Base-by-base conservation (phyloP, 2,888 invertebrate species). In the Drosophila kambysellisi region DNA sequence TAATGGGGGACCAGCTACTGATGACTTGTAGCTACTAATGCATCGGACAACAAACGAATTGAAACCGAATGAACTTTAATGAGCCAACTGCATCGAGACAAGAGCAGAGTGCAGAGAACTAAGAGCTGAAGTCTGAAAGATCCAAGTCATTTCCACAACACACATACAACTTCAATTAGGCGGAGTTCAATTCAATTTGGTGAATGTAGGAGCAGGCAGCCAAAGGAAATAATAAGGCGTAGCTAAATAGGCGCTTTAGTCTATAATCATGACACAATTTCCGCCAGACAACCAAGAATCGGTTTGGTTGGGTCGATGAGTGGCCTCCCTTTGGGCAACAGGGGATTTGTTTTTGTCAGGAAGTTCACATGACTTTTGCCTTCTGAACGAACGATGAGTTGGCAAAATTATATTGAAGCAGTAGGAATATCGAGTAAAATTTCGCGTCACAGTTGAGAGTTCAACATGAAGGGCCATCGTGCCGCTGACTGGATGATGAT, bases 201-300 rank as follows among this genome's bases (percentile, higher is more conserved):
- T 65, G 76, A 54, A 77, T 61, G 74, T 59, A 46, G 61, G 33
- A 48, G 48, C 65, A 69, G 67, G 59, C 62, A 50, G 64, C 48
- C 41, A 66, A 82, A 79, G 82, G 84, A 81, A 88, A 89, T 89
- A 88, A 89, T 87, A 89, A 88, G 85, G 88, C 88, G 88, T 89
- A 83, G 87, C 88, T 89, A 89, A 89, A 89, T 84, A 89, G 84
- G 79, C 82, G 88, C 89, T 88, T 89, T 84, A 88, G 84, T 88
- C 88, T 89, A 83, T 89, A 89, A 89, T 89, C 89, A 89, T 89
- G 86, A 86, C 84, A 86, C 88, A 86, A 89, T 89, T 89, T 89
- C 88, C 88, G 88, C 83, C 83, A 76, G 68, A 54, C 57, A 56
- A 12, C 37, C 46, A 64, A 59, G 69, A 56, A 53, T 50, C 52